Evolutionary conservation across 2,888 invertebrate genomes (phyloP), one percentile per base, ranked within the genome.

Genomic region (Timema podura): DNA sequence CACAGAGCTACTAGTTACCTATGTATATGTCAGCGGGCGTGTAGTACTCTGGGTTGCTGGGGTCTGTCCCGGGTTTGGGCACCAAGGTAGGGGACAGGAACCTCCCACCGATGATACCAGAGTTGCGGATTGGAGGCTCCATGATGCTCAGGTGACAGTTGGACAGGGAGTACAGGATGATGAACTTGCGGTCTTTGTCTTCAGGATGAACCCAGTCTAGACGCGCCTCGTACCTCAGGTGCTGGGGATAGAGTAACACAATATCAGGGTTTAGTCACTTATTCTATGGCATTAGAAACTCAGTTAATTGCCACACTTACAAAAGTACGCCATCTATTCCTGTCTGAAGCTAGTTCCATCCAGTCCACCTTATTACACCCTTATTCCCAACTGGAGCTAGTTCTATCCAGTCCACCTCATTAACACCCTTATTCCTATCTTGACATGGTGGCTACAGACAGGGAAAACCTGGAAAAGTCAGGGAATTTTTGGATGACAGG

Each of bases 121-220:
- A 91, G 81, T 92, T 93, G 46, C 85, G 82, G 15, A 88, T 86
- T 5, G 87, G 86, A 5, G 90, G 84, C 80, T 95, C 95, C 70
- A 85, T 86, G 70, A 95, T 90, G 75, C 86, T 85, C 76, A 93
- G 86, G 72, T 87, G 88, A 68, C 93, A 91, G 76, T 93, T 91
- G 6, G 89, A 87, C 59, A 95, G 83, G 70, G 87, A 87, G 81
- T 93, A 95, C 5, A 88, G 86, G 51, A 95, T 79, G 51, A 93
- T 84, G 79, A 95, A 95, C 74, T 87, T 83, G 48, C 95, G 86
- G 5, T 87, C 87, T 48, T 84, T 80, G 80, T 95, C 93, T 77
- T 93, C 93, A 0, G 92, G 92, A 77, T 91, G 89, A 6, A 90
- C 87, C 73, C 88, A 89, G 76, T 93, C 92, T 84, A 95, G 83